Evolutionary conservation across 53 echinoderm and acorn worm species (phyloP), one percentile per base, ranked within the genome.

Genomic region (Paracentrotus lividus): DNA sequence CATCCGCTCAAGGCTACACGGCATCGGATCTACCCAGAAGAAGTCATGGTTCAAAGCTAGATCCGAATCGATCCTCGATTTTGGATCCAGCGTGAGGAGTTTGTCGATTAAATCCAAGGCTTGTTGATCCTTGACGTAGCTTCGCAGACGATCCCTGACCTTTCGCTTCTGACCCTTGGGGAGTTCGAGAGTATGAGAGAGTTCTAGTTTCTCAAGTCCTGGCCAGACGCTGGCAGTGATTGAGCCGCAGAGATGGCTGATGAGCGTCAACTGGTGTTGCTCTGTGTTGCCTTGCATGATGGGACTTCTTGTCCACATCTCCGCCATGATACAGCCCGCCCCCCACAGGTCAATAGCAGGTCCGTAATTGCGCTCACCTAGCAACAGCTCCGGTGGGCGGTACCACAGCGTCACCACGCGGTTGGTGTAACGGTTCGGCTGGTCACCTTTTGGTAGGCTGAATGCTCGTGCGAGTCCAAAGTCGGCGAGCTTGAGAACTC

Each of bases 211-310:
- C 24, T 95, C 95, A 8, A 99, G 97, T 29, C 94, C 96, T 15
- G 94, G 92, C 99, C 99, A 99, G n/a, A 95, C 95, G 8, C 92
- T 94, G 26, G 99, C 42, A 26, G 95, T 94, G 64, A 99, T 96
- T 5, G 99, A 97, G 10, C 99, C 99, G 68, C 99, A 99, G 21
- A 99, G 93, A 77, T 99, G 95, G 34, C 95, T 95, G 67, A 99
- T 99, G 15, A 98, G 94, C 9, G 97, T 99, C 78, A 99, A 93
- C 47, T 99, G 98, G 57, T 99, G 99, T 57, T 99, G 99, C 89
- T 99, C 99, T 0, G 99, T 97, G 93, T 97, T 99, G 18, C 99
- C 99, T 67, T 99, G 99, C 99, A 98, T 99, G 92, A 99, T 99
- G 40, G 99, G 99, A 68, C 96, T 99, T 3, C 99, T 92, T 0